These are phyloP conservation scores for Marronus borbonicus DNA, from an alignment of 2,888 invertebrate species.

Conservation along the genomic window DNA sequence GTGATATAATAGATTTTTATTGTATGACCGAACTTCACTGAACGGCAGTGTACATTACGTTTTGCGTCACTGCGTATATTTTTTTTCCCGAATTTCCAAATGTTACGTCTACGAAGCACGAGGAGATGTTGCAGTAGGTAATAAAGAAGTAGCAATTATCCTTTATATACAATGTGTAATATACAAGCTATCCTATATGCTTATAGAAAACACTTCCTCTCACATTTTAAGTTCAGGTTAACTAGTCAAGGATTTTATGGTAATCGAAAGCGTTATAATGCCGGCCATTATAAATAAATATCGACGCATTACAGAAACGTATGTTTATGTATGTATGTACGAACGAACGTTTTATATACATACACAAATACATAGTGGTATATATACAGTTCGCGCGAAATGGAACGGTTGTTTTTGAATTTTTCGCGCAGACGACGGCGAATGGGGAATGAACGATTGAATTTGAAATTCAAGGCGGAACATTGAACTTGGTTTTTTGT, in stretches of 20 bases:
- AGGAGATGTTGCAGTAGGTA: neutral
- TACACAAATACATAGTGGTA: constrained; percentile 2
- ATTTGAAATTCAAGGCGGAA: constrained; percentile 52
- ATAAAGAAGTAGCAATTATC: neutral
- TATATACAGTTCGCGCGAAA: constrained; percentile 32
- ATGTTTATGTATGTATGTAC: neutral
- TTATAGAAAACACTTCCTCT: constrained; percentile 22
- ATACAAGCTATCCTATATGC: no score
- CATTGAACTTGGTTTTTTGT: constrained; percentile 59
- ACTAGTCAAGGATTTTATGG: constrained; percentile 44
- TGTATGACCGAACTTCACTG: no score
- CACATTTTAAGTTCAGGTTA: constrained; percentile 41
- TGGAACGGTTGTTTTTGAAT: constrained; percentile 48
- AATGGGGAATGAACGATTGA: constrained; percentile 42
- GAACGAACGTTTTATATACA: neutral
- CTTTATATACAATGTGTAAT: neutral
- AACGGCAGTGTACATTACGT: no score
- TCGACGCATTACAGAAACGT: neutral
- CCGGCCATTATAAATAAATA: constrained; percentile 33
- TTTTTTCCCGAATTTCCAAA: no score
- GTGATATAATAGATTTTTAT: no score
- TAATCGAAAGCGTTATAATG: constrained; percentile 34
- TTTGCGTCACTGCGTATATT: no score
- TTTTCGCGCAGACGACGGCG: constrained; percentile 40
- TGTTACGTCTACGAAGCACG: no score